Evolutionary conservation across 2,797 vertebrate genomes (phyloP), one percentile per base, ranked within the genome.

Genomic region (Eulemur mongoz): DNA sequence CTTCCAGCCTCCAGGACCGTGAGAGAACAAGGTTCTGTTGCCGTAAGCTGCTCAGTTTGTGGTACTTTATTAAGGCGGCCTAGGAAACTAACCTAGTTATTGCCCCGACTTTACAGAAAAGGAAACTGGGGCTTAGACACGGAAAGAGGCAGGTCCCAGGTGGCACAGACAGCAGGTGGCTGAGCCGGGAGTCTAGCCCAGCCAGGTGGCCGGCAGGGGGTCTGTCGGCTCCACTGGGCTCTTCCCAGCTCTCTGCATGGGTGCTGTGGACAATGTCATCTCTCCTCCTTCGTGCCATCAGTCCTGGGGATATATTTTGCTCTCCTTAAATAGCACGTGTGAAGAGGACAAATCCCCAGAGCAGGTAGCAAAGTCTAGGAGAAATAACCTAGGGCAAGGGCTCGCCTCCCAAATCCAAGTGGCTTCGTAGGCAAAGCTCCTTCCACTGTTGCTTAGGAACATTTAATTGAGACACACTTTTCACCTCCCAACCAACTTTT

Each of bases 381-480:
- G 38, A 65, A 40, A 48, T 75, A 7, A 92, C 78, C 11, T 23
- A 12, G 17, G 48, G 23, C 17, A 4, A 43, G 40, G 43, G 14
- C 14, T 75, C 45, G 43, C 70, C 63, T 61, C 18, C 67, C n/a
- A n/a, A 17, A 48, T 18, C 27, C 50, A 57, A 48, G 15, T 1
- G 32, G 40, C 48, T 22, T 61, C n/a, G 27, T 81, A 93, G 81
- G 40, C 4, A 59, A 50, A 83, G 6, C 32, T 94, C 95, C 87
- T 84, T 40, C 63, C 17, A 52, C 45, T 67, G 30, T 18, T 94
- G 54, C 72, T 90, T 65, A 91, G 22, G 22, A 61, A 43, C 14
- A 48, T 79, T 94, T 57, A 89, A 25, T 15, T 54, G 43, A 86
- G 30, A 25, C 10, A 4, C 27, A 40, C 43, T 91, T 96, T 97